Percentiles rank a stretch among this genome's conserved stretches.
Evolutionary conservation across 1,140 invertebrate genomes (phyloP).

Genomic region (Pseudomyrmex flavicornis): DNA sequence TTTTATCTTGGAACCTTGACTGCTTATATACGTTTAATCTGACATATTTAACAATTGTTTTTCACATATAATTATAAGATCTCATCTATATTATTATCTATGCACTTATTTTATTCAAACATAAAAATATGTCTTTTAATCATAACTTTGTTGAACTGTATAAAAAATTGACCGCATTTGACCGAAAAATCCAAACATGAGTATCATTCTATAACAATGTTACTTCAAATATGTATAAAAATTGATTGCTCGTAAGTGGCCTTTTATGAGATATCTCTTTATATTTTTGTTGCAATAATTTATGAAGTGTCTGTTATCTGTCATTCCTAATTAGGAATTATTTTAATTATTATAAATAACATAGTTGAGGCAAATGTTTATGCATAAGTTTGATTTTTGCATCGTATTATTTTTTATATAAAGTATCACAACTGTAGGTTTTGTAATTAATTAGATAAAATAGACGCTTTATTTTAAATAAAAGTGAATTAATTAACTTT

Average conservation of each 20-base stretch:
- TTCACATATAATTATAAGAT: slow-evolving; percentile 8
- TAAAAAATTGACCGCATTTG: slow-evolving; percentile 4
- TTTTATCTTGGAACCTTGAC: not conserved
- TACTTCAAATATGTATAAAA: not conserved
- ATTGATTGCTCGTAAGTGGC: not conserved
- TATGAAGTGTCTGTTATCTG: not conserved
- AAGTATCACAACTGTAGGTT: too few relatives aligned
- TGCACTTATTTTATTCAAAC: not conserved
- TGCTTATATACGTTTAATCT: not conserved
- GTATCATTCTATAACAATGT: slow-evolving; percentile 1
- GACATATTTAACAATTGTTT: not conserved
- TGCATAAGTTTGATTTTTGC: not conserved
- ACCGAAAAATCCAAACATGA: not conserved
- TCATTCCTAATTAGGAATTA: not conserved
- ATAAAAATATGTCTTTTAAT: slow-evolving; percentile 1
- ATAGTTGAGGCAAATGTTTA: not conserved
- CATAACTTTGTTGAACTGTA: not conserved
- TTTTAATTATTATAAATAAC: too few relatives aligned
- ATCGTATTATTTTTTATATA: not conserved
- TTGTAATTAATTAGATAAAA: too few relatives aligned
- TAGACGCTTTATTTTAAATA: too few relatives aligned
- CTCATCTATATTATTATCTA: not conserved
- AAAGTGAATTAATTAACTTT: too few relatives aligned
- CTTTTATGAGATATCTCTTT: not conserved
- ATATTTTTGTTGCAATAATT: not conserved